These are phyloP conservation scores for Leptopilina boulardi DNA, from an alignment of 1,140 invertebrate species.

Conservation along the genomic window DNA sequence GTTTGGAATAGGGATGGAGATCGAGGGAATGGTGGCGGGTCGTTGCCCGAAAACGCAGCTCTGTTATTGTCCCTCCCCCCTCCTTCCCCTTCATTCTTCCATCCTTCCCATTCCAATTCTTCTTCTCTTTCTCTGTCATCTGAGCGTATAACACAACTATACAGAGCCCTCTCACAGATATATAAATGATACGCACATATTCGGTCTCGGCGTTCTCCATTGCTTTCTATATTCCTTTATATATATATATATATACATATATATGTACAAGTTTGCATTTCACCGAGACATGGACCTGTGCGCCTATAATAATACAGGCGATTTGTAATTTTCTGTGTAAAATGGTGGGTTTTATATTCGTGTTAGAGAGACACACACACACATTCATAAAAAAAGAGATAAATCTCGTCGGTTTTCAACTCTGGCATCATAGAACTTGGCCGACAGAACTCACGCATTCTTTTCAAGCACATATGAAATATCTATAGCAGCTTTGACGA, in stretches of 20 bases:
- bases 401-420: not conserved
- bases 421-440: not conserved
- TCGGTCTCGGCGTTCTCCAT: not conserved
- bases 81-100: conserved; percentile 34
- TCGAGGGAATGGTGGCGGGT: conserved; percentile 71
- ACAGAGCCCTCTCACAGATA: not conserved
- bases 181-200: conserved; percentile 11
- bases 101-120: conserved; percentile 38
- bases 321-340: not conserved
- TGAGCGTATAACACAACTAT: conserved; percentile 8
- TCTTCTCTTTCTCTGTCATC: conserved; percentile 33
- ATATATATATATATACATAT: not conserved
- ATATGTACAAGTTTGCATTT: too few relatives aligned
- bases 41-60: conserved; percentile 74
- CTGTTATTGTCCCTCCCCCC: conserved; percentile 69
- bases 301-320: not conserved
- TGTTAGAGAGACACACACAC: not conserved
- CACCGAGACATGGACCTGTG: not conserved
- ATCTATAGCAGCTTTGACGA: conserved; percentile 16
- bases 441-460: not conserved
- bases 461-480: not conserved
- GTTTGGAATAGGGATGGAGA: conserved; percentile 54
- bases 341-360: not conserved
- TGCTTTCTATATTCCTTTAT: not conserved
- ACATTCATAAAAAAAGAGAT: not conserved